Evolutionary conservation across 2,113 vertebrate genomes (phyloP).

Genomic region (Rhinopithecus roxellana): DNA sequence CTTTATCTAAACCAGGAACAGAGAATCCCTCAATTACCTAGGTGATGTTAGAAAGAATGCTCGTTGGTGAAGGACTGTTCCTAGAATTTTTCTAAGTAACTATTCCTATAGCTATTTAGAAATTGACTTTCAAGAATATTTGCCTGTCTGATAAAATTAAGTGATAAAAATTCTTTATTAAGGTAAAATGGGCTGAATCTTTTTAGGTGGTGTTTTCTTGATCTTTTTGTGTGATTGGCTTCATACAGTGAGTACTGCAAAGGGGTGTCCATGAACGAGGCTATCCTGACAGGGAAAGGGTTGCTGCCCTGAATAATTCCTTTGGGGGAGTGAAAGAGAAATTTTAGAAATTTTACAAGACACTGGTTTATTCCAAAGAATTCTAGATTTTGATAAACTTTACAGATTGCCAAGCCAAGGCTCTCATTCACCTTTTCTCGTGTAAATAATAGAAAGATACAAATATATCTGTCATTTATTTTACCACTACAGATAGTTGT

Average conservation of each 20-base stretch:
- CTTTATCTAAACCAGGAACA: neutral
- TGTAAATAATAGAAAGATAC: neutral
- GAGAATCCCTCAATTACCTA: neutral
- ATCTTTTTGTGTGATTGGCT: neutral
- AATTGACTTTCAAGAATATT: neutral
- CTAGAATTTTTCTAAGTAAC: too few relatives aligned
- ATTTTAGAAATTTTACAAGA: neutral
- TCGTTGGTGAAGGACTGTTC: neutral
- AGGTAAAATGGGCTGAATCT: neutral
- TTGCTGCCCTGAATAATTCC: neutral
- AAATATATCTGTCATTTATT: neutral
- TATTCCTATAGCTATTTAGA: neutral
- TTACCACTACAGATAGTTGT: neutral
- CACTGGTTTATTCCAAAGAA: neutral
- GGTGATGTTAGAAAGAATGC: neutral
- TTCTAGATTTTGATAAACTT: neutral
- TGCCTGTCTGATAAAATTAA: neutral
- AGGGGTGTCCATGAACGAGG: rapidly evolving
- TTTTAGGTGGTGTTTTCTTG: neutral
- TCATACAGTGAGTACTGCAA: neutral
- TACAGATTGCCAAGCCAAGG: neutral
- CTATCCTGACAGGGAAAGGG: neutral
- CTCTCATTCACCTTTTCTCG: neutral
- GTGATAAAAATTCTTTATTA: neutral
- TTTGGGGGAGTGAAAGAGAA: neutral